Percentiles rank a stretch among this genome's conserved stretches.
phyloP scores from a whole-genome alignment of 2,113 vertebrate species.

The Laterallus jamaicensis region DNA sequence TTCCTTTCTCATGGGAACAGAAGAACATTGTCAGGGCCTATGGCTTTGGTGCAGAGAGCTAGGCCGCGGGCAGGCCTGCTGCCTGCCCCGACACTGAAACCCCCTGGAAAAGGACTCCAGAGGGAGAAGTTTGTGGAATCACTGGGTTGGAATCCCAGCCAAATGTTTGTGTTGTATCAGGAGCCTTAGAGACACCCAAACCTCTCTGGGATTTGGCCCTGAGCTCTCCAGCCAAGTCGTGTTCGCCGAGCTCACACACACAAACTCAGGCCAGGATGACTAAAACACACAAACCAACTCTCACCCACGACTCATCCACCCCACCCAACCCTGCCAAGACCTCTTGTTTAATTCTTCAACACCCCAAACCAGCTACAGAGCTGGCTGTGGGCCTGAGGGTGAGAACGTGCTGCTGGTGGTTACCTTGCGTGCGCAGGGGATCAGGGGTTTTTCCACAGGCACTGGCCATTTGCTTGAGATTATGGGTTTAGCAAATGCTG shows the following conservation, averaged over 20 bases:
- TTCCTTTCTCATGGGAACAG: too few relatives aligned
- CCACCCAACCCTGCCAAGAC: neutral
- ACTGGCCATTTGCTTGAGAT: conserved; percentile 6
- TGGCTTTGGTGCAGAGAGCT: too few relatives aligned
- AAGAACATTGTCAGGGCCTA: too few relatives aligned
- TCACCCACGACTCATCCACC: fast-evolving
- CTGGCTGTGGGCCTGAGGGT: neutral
- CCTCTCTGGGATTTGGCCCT: too few relatives aligned
- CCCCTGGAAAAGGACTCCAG: too few relatives aligned
- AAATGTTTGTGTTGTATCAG: neutral
- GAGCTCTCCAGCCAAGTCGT: fast-evolving
- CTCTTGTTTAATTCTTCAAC: too few relatives aligned
- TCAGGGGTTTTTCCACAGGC: neutral
- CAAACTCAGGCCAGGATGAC: fast-evolving
- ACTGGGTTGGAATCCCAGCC: too few relatives aligned
- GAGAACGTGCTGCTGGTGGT: neutral
- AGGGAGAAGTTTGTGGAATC: too few relatives aligned
- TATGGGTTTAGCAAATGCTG: conserved; percentile 1
- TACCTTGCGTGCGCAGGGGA: neutral
- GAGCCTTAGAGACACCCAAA: too few relatives aligned
- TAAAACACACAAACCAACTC: fast-evolving
- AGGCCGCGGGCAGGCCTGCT: too few relatives aligned
- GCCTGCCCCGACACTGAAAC: too few relatives aligned
- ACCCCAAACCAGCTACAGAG: too few relatives aligned
- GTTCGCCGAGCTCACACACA: fast-evolving